Base-by-base conservation (phyloP, 2,888 invertebrate species). In the Drosophila neutralis region DNA sequence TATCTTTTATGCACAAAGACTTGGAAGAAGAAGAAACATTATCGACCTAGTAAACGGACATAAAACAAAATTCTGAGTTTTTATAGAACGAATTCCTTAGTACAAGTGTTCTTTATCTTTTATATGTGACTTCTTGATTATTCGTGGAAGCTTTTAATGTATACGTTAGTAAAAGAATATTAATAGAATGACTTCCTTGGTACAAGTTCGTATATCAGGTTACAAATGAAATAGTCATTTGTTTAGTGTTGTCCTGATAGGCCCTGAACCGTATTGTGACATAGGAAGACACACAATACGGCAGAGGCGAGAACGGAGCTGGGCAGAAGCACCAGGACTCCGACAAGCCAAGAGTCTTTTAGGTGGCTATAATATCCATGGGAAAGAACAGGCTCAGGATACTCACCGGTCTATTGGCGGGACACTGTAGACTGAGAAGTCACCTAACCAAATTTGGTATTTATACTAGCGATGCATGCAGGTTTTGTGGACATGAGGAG, bases 141-240 rank as follows among this genome's bases (percentile, higher is more conserved):
- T 45, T 21, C 21, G 13, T 7, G 7, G 45, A 15, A 45, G 21
- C 45, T 13, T n/a, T 21, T 7, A 45, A 7, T 1, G 42, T 4
- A 13, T 0, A 6, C 21, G 1, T 0, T 24, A 45, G 3, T 24
- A 24, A 15, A 24, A 24, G 7, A 4, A 8, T 15, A 15, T 45
- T 45, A 4, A 7, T 24, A 8, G 45, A 24, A 24, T 24, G 7
- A 8, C 6, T 45, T 24, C 15, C 4, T 4, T 45, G 7, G 1
- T 3, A 38, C 1, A 3, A 18, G 7, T 2, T 36, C 1, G 7
- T 15, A 18, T 38, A 38, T 38, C 18, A 36, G 18, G 7, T 45
- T 15, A 15, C 45, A 15, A 21, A 42, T 42, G 21, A 13, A 42
- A 21, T 21, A 7, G 21, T 13, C 6, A 1, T 42, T 45, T 7